phyloP scores from a whole-genome alignment of 92 coral and sea anemone species.

The Bergia sp. region DNA sequence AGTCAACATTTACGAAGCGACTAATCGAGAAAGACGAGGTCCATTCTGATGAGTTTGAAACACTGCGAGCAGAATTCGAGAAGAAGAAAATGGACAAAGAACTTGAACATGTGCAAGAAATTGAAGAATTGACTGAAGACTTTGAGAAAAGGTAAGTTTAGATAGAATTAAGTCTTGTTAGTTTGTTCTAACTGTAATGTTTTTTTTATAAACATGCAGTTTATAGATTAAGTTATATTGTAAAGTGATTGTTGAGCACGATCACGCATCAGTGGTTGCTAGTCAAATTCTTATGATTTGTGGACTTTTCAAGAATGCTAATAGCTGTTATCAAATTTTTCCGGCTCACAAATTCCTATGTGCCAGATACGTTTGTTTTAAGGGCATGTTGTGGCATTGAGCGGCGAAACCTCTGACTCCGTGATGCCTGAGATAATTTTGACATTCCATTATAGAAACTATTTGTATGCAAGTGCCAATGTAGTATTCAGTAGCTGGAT shows the following conservation, averaged over 20 bases:
- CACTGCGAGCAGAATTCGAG: slow-evolving; percentile 74
- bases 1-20: slow-evolving; percentile 68
- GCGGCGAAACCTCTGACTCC: too few relatives aligned
- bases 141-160: slow-evolving; percentile 82
- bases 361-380: not conserved
- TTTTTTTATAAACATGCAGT: not conserved
- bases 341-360: not conserved
- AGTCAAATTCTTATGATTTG: not conserved
- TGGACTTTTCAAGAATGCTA: not conserved
- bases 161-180: not conserved
- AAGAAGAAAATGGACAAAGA: slow-evolving; percentile 88
- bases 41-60: slow-evolving; percentile 72
- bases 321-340: too few relatives aligned
- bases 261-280: too few relatives aligned
- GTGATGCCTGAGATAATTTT: too few relatives aligned
- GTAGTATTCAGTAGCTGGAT: too few relatives aligned
- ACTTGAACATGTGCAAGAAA: slow-evolving; percentile 82
- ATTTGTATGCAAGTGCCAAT: too few relatives aligned
- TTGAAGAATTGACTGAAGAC: slow-evolving; percentile 81
- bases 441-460: too few relatives aligned
- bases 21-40: slow-evolving; percentile 68
- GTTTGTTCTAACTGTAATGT: not conserved
- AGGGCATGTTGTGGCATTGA: too few relatives aligned
- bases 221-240: too few relatives aligned
- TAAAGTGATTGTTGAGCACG: not conserved